Base-by-base conservation (phyloP, 1,140 invertebrate species). In the Melitaea cinxia region DNA sequence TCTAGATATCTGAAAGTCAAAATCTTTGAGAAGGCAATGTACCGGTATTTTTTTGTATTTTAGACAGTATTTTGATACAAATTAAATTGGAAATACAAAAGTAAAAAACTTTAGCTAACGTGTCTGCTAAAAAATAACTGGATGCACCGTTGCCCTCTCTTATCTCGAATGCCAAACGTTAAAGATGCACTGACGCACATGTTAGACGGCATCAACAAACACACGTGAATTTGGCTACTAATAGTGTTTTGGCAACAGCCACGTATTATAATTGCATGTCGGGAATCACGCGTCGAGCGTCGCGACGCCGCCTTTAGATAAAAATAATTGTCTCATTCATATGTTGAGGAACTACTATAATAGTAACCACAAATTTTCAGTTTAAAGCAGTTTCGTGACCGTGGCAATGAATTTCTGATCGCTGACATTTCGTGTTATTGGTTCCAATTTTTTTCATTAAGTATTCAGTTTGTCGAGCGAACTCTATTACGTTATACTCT, bases 271-370 rank as follows among this genome's bases (percentile, higher is more conserved):
- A 70, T 65, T 68, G 68, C 70, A 71, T 68, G 75, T 61, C 67
- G 65, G 58, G 57, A 70, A 72, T 67, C 72, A 70, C 56, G 61
- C 64, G 65, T 58, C 50, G 64, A 72, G 70, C 58, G 71, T 75
- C 73, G 73, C 80, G 78, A 77, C 73, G 67, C 56, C 62, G 67
- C 53, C 63, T 70, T n/a, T 68, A 72, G 80, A 82, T 84, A 85
- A 84, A 90, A 85, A 85, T 88, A 87, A 85, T 88, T 85, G 78
- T 85, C 86, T 85, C 83, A 90, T 89, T 90, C 86, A 88, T 68
- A 76, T 73, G 81, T 74, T 70, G 78, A 68, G 71, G 64, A 71
- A 77, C 75, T 80, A 87, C 85, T 90, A 88, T 77, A 75, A 81
- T 88, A 88, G 88, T 90, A 87, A 84, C 83, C 69, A 84, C 81